Percentiles rank a stretch among this genome's conserved stretches.
Conservation (phyloP, 1,140 invertebrate genomes). For the Dryas iulia region DNA sequence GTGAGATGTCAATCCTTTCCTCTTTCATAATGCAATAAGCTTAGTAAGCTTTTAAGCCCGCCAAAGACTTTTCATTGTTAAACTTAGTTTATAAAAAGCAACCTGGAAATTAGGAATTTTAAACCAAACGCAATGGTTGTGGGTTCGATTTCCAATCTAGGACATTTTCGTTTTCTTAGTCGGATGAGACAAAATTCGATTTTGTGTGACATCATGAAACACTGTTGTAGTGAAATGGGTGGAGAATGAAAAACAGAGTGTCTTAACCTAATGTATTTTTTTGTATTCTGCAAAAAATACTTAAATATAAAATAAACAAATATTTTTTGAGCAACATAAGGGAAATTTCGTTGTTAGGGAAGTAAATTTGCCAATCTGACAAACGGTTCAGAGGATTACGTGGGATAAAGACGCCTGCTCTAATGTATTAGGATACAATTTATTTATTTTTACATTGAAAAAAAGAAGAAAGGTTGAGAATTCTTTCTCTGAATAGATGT, state of each 20-base stretch:
- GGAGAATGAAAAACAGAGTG: too few species aligned
- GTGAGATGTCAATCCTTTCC: background rate
- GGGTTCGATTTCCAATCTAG: background rate
- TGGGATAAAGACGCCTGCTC: background rate
- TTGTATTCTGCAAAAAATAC: background rate
- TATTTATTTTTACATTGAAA: constrained; percentile 4
- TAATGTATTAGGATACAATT: constrained; percentile 1
- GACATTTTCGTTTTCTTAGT: too few species aligned
- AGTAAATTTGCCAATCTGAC: constrained; percentile 1
- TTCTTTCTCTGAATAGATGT: background rate
- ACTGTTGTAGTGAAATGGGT: too few species aligned
- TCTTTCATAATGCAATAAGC: background rate
- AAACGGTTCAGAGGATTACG: background rate
- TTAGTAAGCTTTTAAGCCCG: background rate
- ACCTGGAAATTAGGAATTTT: too few species aligned
- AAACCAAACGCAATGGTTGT: background rate
- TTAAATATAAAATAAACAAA: background rate
- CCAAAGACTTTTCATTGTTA: background rate
- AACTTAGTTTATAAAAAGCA: background rate
- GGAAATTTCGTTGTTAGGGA: background rate
- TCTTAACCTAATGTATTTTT: too few species aligned
- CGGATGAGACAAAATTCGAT: too few species aligned
- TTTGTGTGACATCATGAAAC: too few species aligned
- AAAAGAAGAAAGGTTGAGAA: background rate
- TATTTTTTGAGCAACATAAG: background rate